Base-by-base conservation (phyloP, 30 jellyfish, hydroid and myxozoan species). In the Turritopsis dohrnii region DNA sequence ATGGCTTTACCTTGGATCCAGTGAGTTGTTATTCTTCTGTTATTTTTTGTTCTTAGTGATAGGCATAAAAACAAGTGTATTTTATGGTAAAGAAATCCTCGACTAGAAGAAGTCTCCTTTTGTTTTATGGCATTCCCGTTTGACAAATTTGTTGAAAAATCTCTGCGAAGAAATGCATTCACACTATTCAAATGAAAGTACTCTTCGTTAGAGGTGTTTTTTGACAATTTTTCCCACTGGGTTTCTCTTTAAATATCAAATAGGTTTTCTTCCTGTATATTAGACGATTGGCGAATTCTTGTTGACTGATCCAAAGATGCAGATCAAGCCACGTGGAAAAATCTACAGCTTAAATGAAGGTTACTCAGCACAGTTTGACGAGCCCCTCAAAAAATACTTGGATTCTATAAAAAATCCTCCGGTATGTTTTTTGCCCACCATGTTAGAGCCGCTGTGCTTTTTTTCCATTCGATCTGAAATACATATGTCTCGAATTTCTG, bases 251-350 rank as follows among this genome's bases (percentile, higher is more conserved):
- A 29, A 4, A 52, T 54, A 18, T 23, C 19, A 28, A 18, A 18
- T 1, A 21, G 0, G 27, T 28, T 28, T 79, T 41, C 27, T 83
- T 65, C 20, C 80, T 85, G n/a, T 52, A n/a, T n/a, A n/a, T n/a
- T n/a, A 94, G 99, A 27, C 97, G 1, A 95, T 95, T 79, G 99
- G 99, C n/a, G 99, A 95, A 83, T 95, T 95, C 80, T 93, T 95
- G 54, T 65, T 95, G 91, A 95, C 99, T 7, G 97, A 95, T 60
- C 96, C 97, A 19, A 89, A 85, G 29, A 90, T 95, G 97, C 90
- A 71, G 71, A 87, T 90, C 79, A 90, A 90, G 76, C 97, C 99
- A 80, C 88, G 97, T 72, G 99, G 99, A 54, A 85, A 85, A 65
- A 90, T 95, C 52, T 95, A 90, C 95, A 95, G 99, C 82, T 82